Percentiles rank a stretch among this genome's conserved stretches.
Conservation (phyloP, 2,113 vertebrate genomes). For the Noctilio leporinus region DNA sequence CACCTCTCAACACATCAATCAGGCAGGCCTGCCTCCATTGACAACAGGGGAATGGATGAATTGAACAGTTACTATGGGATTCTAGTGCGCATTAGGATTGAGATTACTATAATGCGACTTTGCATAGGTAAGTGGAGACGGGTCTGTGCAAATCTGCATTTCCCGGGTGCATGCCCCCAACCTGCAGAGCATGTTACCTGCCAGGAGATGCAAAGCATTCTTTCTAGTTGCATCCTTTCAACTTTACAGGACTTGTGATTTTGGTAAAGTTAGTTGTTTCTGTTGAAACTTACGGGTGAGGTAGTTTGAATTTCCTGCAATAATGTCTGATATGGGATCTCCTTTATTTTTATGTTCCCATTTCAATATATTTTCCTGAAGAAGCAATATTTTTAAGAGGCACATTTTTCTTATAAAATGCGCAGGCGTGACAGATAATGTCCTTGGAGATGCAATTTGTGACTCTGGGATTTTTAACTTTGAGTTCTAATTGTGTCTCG, state of each 20-base stretch:
- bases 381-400: constrained; percentile 69
- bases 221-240: constrained; percentile 50
- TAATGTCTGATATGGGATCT: constrained; percentile 66
- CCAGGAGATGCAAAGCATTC: constrained; percentile 29
- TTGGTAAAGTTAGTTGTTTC: constrained; percentile 67
- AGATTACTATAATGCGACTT: constrained; percentile 36
- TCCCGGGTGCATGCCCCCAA: constrained; percentile 22
- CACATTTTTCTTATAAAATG: constrained; percentile 69
- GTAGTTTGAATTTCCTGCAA: constrained; percentile 70
- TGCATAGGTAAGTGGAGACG: constrained; percentile 58
- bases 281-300: constrained; percentile 65
- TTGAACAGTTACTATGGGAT: background rate
- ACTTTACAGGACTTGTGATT: constrained; percentile 71
- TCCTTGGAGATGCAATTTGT: constrained; percentile 57
- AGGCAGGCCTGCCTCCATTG: background rate
- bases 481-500: constrained; percentile 49
- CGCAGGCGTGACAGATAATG: constrained; percentile 66
- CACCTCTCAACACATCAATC: background rate
- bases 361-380: constrained; percentile 69
- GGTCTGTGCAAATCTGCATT: constrained; percentile 53
- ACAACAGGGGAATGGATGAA: background rate
- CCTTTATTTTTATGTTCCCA: constrained; percentile 75
- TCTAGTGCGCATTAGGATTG: background rate
- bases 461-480: constrained; percentile 60
- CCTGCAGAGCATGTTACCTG: constrained; percentile 45